Percentiles rank a stretch among this genome's conserved stretches.
phyloP scores from a whole-genome alignment of 1,140 invertebrate genomes.

The Hermatobates lingyangjiaoensis region DNA sequence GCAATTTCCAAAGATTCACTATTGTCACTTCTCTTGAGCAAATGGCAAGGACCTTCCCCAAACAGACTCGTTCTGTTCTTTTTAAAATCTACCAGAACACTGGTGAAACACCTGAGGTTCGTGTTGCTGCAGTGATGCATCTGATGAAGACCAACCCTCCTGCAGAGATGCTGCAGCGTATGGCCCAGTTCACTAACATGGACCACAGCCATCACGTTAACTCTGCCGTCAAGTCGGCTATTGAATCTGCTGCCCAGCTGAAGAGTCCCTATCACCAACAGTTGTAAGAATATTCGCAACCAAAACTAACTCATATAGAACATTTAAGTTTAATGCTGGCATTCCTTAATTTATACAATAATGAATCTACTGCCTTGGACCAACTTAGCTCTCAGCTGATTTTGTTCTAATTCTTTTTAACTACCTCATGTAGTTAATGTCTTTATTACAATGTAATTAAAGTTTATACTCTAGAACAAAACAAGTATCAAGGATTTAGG shows the following conservation, averaged over 20 bases:
- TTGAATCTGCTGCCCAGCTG: slow-evolving; percentile 27
- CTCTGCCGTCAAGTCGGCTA: slow-evolving; percentile 35
- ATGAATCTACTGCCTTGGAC: too few relatives aligned
- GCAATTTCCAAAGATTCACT: slow-evolving; percentile 36
- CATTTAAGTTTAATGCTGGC: too few relatives aligned
- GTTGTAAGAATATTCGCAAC: not conserved
- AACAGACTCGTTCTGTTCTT: slow-evolving; percentile 30
- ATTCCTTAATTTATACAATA: too few relatives aligned
- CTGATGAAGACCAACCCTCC: slow-evolving; percentile 36
- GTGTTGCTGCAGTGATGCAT: slow-evolving; percentile 37
- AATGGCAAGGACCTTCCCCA: slow-evolving; percentile 28
- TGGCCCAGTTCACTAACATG: slow-evolving; percentile 42
- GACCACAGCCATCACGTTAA: slow-evolving; percentile 40
- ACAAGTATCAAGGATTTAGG: too few relatives aligned
- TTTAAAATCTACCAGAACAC: slow-evolving; percentile 44
- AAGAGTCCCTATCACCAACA: not conserved
- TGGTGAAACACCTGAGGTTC: slow-evolving; percentile 37
- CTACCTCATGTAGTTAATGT: too few relatives aligned
- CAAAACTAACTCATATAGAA: too few relatives aligned
- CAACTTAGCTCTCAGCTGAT: too few relatives aligned
- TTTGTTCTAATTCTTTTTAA: too few relatives aligned
- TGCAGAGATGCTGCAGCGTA: slow-evolving; percentile 36
- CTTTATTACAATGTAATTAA: too few relatives aligned
- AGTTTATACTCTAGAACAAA: too few relatives aligned
- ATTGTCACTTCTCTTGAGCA: slow-evolving; percentile 35